Conservation (phyloP, 2,113 vertebrate species). For the Rallus limicola region DNA sequence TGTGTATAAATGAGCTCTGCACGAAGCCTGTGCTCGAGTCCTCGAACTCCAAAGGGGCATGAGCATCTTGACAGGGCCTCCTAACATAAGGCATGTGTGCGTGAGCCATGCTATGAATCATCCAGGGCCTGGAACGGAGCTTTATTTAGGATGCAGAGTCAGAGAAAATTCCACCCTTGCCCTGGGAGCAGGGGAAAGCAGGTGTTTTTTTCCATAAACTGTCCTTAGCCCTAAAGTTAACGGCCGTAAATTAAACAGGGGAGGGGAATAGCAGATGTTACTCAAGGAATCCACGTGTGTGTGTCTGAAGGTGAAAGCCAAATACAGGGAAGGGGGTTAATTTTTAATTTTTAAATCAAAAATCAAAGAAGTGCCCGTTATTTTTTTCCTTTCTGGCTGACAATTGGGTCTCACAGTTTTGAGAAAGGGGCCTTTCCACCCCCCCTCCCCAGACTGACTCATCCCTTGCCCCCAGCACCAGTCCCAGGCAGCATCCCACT, state of each 20-base stretch:
- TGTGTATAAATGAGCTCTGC: background rate
- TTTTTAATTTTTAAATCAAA: background rate
- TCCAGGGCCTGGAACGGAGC: constrained; percentile 3
- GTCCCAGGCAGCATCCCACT: background rate
- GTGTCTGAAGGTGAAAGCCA: constrained; percentile 24
- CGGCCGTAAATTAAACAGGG: constrained; percentile 47
- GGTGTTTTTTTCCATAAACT: constrained; percentile 77
- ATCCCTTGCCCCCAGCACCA: accelerated
- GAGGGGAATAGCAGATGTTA: constrained; percentile 52
- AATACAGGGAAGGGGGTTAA: background rate
- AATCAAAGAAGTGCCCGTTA: accelerated
- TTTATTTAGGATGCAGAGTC: constrained; percentile 67
- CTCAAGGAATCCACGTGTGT: background rate
- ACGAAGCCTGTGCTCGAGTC: background rate
- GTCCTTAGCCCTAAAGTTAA: constrained; percentile 63
- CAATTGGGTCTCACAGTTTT: accelerated
- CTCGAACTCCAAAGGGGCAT: background rate
- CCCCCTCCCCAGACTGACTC: background rate
- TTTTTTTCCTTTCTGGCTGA: background rate
- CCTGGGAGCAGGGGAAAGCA: constrained; percentile 62
- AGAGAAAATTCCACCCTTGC: constrained; percentile 65
- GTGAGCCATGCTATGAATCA: constrained; percentile 54
- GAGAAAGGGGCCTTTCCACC: background rate
- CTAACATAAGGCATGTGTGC: constrained; percentile 68
- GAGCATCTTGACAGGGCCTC: constrained; percentile 50